phyloP scores from a whole-genome alignment of 2,888 invertebrate genomes.

The Urechis unicinctus region DNA sequence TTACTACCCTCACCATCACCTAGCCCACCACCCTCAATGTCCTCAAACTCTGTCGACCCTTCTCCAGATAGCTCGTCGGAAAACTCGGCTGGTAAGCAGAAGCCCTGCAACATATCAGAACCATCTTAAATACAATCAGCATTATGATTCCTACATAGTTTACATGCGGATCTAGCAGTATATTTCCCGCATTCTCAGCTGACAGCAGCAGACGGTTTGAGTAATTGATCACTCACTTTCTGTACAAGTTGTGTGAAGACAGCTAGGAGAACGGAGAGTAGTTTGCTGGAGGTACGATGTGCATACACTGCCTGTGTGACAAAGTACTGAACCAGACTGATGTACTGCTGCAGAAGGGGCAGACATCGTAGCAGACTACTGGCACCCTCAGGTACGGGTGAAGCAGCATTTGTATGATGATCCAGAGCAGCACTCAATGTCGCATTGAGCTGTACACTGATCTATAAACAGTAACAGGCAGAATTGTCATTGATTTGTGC shows the following conservation, averaged over 20 bases:
- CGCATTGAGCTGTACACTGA: background rate
- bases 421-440: background rate
- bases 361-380: background rate
- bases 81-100: conserved; percentile 70
- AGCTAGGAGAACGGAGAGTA: conserved; percentile 73
- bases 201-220: too few species aligned
- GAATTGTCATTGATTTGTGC: too few species aligned
- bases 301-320: conserved; percentile 71
- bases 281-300: conserved; percentile 74
- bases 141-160: background rate
- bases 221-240: conserved; percentile 54
- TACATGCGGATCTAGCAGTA: too few species aligned
- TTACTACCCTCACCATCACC: conserved; percentile 84
- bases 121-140: background rate
- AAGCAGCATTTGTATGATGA: background rate
- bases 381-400: background rate
- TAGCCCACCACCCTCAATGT: conserved; percentile 70
- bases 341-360: conserved; percentile 73
- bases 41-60: conserved; percentile 52
- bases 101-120: conserved; percentile 59
- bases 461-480: too few species aligned
- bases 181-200: too few species aligned
- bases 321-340: conserved; percentile 70
- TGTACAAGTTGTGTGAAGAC: conserved; percentile 77
- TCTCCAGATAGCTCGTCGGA: conserved; percentile 56